These are phyloP conservation scores for Riptortus pedestris DNA, from an alignment of 1,140 invertebrate species.

Conservation along the genomic window DNA sequence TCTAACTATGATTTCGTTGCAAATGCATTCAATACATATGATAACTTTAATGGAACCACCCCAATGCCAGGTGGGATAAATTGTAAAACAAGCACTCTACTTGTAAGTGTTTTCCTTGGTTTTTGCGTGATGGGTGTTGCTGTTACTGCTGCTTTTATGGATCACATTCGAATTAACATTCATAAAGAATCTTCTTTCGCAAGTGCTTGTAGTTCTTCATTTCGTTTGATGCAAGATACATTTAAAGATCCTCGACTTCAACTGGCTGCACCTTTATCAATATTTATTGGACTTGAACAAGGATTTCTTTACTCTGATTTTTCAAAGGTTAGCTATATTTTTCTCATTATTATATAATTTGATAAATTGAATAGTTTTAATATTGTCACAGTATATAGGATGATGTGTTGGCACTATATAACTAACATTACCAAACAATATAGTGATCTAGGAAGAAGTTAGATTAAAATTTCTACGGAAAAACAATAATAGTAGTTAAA, in stretches of 20 bases:
- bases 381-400: too few species aligned
- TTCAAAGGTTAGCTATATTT: conserved; percentile 45
- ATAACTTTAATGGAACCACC: conserved; percentile 1
- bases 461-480: too few species aligned
- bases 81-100: conserved; percentile 39
- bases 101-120: conserved; percentile 44
- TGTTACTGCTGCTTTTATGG: conserved; percentile 43
- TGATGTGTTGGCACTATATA: too few species aligned
- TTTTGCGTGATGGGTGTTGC: conserved; percentile 43
- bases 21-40: conserved; percentile 3
- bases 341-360: background rate
- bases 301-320: conserved; percentile 62
- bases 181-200: conserved; percentile 38
- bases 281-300: conserved; percentile 61
- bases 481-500: too few species aligned
- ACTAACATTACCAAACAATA: too few species aligned
- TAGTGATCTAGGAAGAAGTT: too few species aligned
- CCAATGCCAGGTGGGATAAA: conserved; percentile 35
- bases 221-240: conserved; percentile 37
- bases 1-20: conserved; percentile 7
- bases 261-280: conserved; percentile 50
- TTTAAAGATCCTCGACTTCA: conserved; percentile 45
- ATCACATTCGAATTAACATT: conserved; percentile 38
- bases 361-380: background rate
- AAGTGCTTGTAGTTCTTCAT: conserved; percentile 20